Evolutionary conservation across 2,797 vertebrate genomes (phyloP).

Genomic region (Sternarchorhynchus goeldii): DNA sequence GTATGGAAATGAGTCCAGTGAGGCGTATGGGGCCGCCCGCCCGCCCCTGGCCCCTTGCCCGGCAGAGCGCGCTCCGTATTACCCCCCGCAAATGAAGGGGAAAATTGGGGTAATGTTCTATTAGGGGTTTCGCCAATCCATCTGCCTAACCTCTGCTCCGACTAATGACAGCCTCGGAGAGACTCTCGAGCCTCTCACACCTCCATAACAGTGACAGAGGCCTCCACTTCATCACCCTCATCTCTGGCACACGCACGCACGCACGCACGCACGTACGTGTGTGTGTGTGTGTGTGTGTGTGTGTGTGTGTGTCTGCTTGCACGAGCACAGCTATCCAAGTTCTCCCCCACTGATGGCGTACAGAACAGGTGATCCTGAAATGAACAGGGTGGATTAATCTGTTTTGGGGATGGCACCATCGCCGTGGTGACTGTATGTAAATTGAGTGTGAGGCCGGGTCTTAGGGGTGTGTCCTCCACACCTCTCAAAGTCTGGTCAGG

Average conservation of each 20-base stretch:
- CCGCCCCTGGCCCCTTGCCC: constrained; percentile 63
- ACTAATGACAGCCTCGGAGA: constrained; percentile 65
- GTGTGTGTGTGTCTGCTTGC: no score
- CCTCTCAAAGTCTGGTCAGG: constrained; percentile 58
- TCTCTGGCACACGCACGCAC: constrained; percentile 11
- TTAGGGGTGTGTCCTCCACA: constrained; percentile 36
- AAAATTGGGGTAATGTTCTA: constrained; percentile 99
- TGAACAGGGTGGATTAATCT: constrained; percentile 35
- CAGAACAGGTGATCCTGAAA: constrained; percentile 31
- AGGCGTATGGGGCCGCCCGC: constrained; percentile 80
- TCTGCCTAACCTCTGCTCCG: constrained; percentile 84
- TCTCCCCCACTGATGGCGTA: neutral
- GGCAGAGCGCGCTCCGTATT: constrained; percentile 87
- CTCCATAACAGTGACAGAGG: constrained; percentile 19
- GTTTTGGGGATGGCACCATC: constrained; percentile 16
- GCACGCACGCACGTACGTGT: neutral
- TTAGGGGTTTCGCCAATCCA: constrained; percentile 95
- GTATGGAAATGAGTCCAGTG: constrained; percentile 79
- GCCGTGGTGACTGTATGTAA: constrained; percentile 44
- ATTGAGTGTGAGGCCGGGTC: constrained; percentile 18
- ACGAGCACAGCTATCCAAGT: neutral
- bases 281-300: no score
- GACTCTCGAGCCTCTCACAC: constrained; percentile 29
- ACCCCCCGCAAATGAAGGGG: constrained; percentile 95
- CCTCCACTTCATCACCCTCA: constrained; percentile 37